phyloP scores from a whole-genome alignment of 2,113 vertebrate genomes.

The Lethenteron camtschaticum region DNA sequence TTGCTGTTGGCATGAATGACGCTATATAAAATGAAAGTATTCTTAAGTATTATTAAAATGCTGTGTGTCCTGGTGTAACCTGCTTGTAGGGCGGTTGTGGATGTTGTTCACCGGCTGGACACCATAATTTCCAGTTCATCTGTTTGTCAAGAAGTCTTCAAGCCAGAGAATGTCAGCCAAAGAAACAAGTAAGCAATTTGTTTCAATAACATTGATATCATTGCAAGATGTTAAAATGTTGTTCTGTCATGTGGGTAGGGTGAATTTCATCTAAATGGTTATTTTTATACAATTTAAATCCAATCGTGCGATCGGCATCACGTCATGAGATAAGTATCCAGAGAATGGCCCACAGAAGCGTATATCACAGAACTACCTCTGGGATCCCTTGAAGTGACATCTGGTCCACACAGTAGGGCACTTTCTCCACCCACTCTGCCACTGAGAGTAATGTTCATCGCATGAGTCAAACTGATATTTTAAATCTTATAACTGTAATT shows the following conservation, averaged over 20 bases:
- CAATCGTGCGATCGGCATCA: neutral
- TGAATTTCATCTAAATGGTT: neutral
- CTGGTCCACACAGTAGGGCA: too few relatives aligned
- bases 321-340: neutral
- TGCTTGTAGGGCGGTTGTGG: neutral
- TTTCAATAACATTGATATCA: neutral
- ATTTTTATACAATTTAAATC: neutral
- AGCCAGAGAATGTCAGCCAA: neutral
- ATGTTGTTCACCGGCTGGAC: constrained; percentile 3
- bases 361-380: too few relatives aligned
- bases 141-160: neutral
- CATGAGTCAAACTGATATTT: neutral
- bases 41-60: too few relatives aligned
- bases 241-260: neutral
- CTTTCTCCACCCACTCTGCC: neutral
- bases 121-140: neutral
- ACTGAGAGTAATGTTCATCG: neutral
- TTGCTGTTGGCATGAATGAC: too few relatives aligned
- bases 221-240: neutral
- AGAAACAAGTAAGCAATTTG: neutral
- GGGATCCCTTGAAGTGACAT: too few relatives aligned
- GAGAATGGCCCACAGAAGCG: too few relatives aligned
- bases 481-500: neutral
- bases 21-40: too few relatives aligned
- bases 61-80: too few relatives aligned